A percentile compares a stretch with the other conserved stretches of the same genome.
phyloP scores from a whole-genome alignment of 1,140 invertebrate species.

The Meteorus sp. region DNA sequence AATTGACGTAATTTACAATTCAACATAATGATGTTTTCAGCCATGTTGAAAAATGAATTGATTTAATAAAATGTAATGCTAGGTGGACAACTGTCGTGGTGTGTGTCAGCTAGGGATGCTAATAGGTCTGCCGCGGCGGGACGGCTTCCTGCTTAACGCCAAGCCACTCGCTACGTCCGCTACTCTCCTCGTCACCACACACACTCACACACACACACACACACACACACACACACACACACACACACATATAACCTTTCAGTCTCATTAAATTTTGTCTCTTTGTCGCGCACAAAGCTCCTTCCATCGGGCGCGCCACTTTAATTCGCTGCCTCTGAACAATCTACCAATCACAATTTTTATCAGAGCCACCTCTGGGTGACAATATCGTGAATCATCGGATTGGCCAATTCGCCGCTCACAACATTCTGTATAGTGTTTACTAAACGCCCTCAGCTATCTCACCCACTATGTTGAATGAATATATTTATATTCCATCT shows the following conservation, averaged over 20 bases:
- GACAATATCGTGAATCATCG: constrained; percentile 53
- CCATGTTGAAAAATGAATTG: constrained; percentile 47
- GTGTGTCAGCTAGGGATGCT: too few relatives aligned
- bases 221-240: too few relatives aligned
- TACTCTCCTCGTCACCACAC: constrained; percentile 30
- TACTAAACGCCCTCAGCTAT: constrained; percentile 6
- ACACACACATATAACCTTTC: too few relatives aligned
- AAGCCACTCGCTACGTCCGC: constrained; percentile 57
- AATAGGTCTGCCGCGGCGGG: constrained; percentile 56
- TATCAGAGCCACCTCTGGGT: constrained; percentile 60
- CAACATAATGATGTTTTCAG: constrained; percentile 17
- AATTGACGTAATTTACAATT: too few relatives aligned
- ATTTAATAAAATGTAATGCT: constrained; percentile 32
- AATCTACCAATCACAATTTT: constrained; percentile 58
- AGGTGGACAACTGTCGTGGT: constrained; percentile 23
- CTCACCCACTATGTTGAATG: too few relatives aligned
- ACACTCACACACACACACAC: constrained; percentile 28
- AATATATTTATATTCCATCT: too few relatives aligned
- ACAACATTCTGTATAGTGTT: too few relatives aligned
- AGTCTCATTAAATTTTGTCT: constrained; percentile 15
- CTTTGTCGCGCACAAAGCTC: neutral
- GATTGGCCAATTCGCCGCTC: constrained; percentile 34
- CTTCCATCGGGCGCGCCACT: constrained; percentile 18
- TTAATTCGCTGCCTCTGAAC: constrained; percentile 37
- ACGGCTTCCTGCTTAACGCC: constrained; percentile 60